Evolutionary conservation across 2,797 vertebrate genomes (phyloP).

Genomic region (Pterois miles): DNA sequence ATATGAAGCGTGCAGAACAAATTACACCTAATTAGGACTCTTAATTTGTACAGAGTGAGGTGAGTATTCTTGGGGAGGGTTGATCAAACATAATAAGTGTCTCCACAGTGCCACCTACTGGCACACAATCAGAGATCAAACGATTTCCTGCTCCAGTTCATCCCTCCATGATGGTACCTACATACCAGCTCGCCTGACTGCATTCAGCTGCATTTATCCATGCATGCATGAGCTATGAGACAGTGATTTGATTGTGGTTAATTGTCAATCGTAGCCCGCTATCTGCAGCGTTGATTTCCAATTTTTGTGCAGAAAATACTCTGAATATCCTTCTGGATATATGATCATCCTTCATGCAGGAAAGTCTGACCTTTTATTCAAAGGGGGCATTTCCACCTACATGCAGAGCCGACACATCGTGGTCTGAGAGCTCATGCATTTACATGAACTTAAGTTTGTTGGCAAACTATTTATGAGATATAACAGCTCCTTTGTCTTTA

Average conservation of each 20-base stretch:
- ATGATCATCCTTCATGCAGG: neutral
- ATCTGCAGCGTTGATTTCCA: neutral
- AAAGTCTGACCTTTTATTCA: conserved; percentile 30
- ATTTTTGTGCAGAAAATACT: neutral
- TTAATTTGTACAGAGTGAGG: conserved; percentile 13
- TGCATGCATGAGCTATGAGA: neutral
- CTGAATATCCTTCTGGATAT: neutral
- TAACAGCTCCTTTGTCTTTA: neutral
- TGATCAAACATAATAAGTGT: neutral
- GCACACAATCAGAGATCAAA: neutral
- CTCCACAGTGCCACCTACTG: conserved; percentile 65
- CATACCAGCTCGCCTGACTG: neutral
- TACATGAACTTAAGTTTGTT: neutral
- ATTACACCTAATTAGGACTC: conserved; percentile 40
- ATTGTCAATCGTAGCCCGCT: neutral
- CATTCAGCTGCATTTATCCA: neutral
- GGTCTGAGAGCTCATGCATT: neutral
- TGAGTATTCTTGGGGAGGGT: neutral
- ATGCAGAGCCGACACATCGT: neutral
- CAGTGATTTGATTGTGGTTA: neutral
- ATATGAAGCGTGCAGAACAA: conserved; percentile 33
- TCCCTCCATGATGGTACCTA: neutral
- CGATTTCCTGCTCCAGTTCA: neutral
- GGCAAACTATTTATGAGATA: neutral
- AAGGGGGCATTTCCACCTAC: neutral